Evolutionary conservation across 2,888 invertebrate species (phyloP).

Genomic region (Andrena hattorfiana): DNA sequence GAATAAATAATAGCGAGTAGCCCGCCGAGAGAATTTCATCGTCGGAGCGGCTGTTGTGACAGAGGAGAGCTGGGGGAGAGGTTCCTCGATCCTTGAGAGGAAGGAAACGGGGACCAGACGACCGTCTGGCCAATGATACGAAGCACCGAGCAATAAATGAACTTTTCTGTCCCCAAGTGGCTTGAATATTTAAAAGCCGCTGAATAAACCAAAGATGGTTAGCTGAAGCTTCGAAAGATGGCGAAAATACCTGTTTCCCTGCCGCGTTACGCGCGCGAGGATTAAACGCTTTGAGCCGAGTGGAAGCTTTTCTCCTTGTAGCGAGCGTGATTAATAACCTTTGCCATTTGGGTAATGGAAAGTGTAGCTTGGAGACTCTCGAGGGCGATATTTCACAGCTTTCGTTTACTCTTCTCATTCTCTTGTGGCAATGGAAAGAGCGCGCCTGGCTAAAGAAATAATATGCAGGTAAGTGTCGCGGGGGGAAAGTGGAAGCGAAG

Average conservation of each 20-base stretch:
- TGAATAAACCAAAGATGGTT: too few species aligned
- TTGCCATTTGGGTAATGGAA: constrained; percentile 1
- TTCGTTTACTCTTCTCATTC: background rate
- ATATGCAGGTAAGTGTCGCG: background rate
- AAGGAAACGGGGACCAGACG: background rate
- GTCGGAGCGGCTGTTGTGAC: background rate
- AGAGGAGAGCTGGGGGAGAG: background rate
- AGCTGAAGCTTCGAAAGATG: background rate
- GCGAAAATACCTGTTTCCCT: background rate
- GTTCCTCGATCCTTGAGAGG: background rate
- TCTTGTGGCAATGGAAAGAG: background rate
- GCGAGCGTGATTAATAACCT: background rate
- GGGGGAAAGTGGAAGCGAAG: background rate
- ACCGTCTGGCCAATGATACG: background rate
- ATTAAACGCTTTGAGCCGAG: too few species aligned
- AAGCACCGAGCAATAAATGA: constrained; percentile 10
- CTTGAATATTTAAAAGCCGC: background rate
- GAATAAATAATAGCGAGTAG: constrained; percentile 38
- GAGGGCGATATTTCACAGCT: constrained; percentile 8
- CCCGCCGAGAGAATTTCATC: constrained; percentile 25
- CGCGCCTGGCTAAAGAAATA: background rate
- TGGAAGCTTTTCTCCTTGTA: background rate
- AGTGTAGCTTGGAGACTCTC: background rate
- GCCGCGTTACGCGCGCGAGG: too few species aligned
- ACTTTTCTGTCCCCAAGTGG: constrained; percentile 9